Conservation (phyloP, 2,797 vertebrate genomes). For the Pyrocephalus nanus region DNA sequence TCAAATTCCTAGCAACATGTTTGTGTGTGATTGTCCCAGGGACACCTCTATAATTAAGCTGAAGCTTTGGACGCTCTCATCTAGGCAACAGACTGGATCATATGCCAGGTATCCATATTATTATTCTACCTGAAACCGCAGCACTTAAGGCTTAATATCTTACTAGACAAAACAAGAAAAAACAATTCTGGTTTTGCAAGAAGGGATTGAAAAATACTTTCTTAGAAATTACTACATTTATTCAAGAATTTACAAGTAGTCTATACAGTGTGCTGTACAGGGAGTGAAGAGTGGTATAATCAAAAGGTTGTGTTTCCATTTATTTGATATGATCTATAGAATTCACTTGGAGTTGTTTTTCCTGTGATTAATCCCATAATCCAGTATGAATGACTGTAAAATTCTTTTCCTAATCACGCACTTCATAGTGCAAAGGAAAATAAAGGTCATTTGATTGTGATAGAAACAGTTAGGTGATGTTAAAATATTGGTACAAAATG, state of each 20-base stretch:
- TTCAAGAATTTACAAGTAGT: not conserved
- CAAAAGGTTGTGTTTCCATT: not conserved
- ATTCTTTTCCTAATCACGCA: not conserved
- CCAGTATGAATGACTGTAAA: not conserved
- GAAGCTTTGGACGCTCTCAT: not conserved
- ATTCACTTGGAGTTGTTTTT: not conserved
- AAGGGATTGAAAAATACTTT: not conserved
- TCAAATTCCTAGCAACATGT: not conserved
- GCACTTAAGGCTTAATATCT: not conserved
- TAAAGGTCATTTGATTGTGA: not conserved
- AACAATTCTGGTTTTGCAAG: not conserved
- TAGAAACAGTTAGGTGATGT: not conserved
- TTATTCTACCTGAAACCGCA: not conserved
- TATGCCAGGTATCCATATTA: not conserved
- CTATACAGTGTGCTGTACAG: not conserved
- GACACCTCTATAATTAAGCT: not conserved
- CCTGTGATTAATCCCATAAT: not conserved
- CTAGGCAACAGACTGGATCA: not conserved
- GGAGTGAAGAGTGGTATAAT: not conserved
- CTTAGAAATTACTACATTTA: not conserved
- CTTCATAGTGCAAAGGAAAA: not conserved
- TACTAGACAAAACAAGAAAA: slow-evolving; percentile 22
- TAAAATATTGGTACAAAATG: not conserved
- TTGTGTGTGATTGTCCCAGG: not conserved
- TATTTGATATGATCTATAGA: not conserved